Percentiles rank a stretch among this genome's conserved stretches.
phyloP scores from a whole-genome alignment of 2,797 vertebrate genomes.

The Gambusia yucatana region DNA sequence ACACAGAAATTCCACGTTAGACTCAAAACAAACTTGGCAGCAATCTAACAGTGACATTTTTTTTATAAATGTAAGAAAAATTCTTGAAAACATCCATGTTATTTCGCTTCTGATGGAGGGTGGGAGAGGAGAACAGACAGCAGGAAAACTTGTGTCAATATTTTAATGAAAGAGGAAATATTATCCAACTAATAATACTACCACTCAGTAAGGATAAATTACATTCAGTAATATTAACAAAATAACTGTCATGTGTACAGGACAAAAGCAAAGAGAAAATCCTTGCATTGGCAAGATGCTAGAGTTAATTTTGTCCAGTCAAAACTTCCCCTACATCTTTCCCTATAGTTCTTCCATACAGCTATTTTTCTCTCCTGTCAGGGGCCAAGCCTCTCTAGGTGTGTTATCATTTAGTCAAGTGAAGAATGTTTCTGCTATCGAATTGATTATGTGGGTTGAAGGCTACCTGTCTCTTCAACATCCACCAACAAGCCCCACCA shows the following conservation, averaged over 20 bases:
- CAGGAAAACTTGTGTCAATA: background rate
- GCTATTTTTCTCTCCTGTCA: conserved; percentile 75
- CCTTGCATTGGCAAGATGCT: background rate
- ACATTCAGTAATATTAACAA: conserved; percentile 20
- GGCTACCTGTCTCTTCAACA: conserved; percentile 66
- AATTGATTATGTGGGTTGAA: conserved; percentile 78
- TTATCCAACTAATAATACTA: background rate
- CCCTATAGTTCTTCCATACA: conserved; percentile 56
- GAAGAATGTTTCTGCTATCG: conserved; percentile 58
- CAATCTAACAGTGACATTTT: background rate
- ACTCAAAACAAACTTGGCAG: background rate
- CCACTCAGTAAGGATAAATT: conserved; percentile 5
- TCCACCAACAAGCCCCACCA: conserved; percentile 65
- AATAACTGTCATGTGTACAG: conserved; percentile 37
- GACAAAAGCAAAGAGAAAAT: conserved; percentile 43
- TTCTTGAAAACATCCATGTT: background rate
- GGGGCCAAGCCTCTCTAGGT: conserved; percentile 74
- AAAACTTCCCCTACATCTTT: conserved; percentile 69
- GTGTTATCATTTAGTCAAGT: conserved; percentile 72
- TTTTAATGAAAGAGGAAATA: conserved; percentile 11
- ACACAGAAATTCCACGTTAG: background rate
- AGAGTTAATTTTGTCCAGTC: conserved; percentile 63
- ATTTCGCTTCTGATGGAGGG: background rate
- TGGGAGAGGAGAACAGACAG: background rate
- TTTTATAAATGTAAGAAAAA: background rate